Evolutionary conservation across 2,113 vertebrate species (phyloP), one percentile per base, ranked within the genome.

Genomic region (Chaenogobius annularis): DNA sequence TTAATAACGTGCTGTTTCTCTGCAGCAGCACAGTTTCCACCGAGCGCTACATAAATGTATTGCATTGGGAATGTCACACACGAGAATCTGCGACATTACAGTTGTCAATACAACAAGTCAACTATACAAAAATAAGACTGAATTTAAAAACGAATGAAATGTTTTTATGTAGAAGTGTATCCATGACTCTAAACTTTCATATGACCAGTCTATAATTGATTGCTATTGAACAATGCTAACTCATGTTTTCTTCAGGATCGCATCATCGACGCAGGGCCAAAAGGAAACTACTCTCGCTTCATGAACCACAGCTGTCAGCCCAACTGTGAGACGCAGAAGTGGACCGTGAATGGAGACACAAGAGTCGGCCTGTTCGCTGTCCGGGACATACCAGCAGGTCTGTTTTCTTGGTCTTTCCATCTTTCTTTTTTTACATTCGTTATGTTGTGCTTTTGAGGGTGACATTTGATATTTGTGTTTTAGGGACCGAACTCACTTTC

Each of bases 301-400:
- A 99, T 99, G 97, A 99, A 99, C 81, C 97, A 99, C 93, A 99
- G 97, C 95, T 99, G 98, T 81, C 96, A 99, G 87, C 98, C 98
- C 83, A 99, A 99, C 92, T 98, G 97, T 31, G 98, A 99, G 87
- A 99, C 97, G 1, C 96, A 98, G 43, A 99, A 99, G 82, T 99
- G 98, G 98, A 98, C 97, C 0, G 98, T 99, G 69, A 95, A 99
- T 0, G 98, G 98, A 0, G 97, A 99, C 88, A 99, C 97, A 0
- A 94, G 97, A 0, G 98, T 99, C 1, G 97, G 98, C 10, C 90
- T 99, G 50, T 99, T 99, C 5, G 97, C 98, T 0, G 90, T 98
- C 80, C 96, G 96, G 0, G 96, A 98, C 84, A 95, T 99, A 72
- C 95, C 96, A 46, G 92, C 94, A 93, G 97, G 98, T 98, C 82